These are phyloP conservation scores for Choloepus hoffmanni DNA, from an alignment of 2,113 vertebrate genomes.

Conservation along the genomic window DNA sequence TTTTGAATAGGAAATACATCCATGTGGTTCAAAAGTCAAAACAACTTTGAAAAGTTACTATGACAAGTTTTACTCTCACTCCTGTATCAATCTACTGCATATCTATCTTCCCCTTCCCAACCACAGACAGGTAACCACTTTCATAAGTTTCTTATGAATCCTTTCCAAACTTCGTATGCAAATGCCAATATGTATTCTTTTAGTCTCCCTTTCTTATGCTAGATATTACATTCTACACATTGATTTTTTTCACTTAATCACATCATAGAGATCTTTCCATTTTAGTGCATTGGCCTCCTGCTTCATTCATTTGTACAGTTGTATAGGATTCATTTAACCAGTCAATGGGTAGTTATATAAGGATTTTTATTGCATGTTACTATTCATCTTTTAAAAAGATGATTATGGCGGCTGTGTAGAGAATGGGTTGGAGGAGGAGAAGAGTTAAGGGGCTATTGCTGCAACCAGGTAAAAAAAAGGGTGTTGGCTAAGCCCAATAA, in stretches of 20 bases:
- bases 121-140: background rate
- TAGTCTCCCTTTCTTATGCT: background rate
- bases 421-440: background rate
- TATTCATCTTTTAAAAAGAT: conserved; percentile 26
- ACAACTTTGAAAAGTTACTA: background rate
- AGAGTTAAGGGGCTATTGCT: background rate
- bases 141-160: conserved; percentile 13
- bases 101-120: background rate
- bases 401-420: background rate
- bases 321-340: conserved; percentile 2
- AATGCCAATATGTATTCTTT: background rate
- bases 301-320: background rate
- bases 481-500: background rate
- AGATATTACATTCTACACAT: background rate
- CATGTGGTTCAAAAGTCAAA: conserved; percentile 2
- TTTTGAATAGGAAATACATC: background rate
- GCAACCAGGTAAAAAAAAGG: background rate
- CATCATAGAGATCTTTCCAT: background rate
- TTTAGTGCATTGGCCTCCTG: background rate
- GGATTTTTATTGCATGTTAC: background rate
- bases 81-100: background rate
- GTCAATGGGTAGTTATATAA: background rate
- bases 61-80: background rate
- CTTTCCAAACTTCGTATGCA: background rate
- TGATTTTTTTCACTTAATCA: conserved; percentile 13